Conservation (phyloP, 2,888 invertebrate species). For the Rhamphomyia laevipes region DNA sequence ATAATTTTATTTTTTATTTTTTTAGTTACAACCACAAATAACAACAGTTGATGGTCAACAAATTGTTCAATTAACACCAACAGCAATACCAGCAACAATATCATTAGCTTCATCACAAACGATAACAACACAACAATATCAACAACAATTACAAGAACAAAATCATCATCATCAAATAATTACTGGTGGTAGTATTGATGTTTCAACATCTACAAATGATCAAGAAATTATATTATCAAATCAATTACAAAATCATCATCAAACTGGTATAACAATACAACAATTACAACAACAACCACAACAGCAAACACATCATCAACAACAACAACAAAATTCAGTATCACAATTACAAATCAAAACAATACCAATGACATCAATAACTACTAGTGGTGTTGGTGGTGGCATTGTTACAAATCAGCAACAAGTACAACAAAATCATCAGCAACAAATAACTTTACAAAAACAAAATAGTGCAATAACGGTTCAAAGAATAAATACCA, state of each 20-base stretch:
- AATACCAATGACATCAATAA: neutral
- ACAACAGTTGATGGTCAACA: conserved; percentile 37
- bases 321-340: conserved; percentile 13
- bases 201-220: conserved; percentile 22
- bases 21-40: conserved; percentile 33
- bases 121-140: conserved; percentile 9
- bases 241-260: conserved; percentile 21
- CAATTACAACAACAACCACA: conserved; percentile 19
- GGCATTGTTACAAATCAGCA: neutral
- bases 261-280: conserved; percentile 11
- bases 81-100: conserved; percentile 34
- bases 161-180: conserved; percentile 5
- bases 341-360: neutral
- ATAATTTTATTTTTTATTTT: neutral
- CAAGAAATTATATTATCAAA: conserved; percentile 17
- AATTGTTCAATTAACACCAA: conserved; percentile 35
- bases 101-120: conserved; percentile 25
- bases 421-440: neutral
- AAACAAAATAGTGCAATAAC: conserved; percentile 18
- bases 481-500: conserved; percentile 21
- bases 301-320: conserved; percentile 10
- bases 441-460: conserved; percentile 16
- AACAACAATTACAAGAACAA: conserved; percentile 10
- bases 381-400: neutral
- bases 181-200: conserved; percentile 17